Conservation (phyloP, 53 echinoderm and acorn worm species). For the Arbacia lixula region DNA sequence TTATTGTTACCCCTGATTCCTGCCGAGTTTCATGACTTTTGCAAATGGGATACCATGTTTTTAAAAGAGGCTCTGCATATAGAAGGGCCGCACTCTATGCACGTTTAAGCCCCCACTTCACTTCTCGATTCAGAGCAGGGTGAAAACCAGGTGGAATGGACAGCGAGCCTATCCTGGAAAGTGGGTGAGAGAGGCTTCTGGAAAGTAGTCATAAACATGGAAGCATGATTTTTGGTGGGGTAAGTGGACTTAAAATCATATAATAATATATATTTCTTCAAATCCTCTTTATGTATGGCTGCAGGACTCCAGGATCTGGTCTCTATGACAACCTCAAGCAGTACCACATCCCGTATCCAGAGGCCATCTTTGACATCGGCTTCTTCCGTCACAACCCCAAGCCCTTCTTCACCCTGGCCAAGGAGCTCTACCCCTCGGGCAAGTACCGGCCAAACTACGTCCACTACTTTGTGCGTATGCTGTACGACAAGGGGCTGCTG, state of each 20-base stretch:
- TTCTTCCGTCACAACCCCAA: conserved; percentile 84
- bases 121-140: too few relatives aligned
- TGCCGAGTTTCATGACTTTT: too few relatives aligned
- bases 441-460: conserved; percentile 96
- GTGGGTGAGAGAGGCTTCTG: too few relatives aligned
- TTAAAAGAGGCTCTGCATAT: too few relatives aligned
- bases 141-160: too few relatives aligned
- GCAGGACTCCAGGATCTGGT: conserved; percentile 91
- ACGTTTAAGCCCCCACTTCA: too few relatives aligned
- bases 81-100: too few relatives aligned
- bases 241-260: background rate
- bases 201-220: too few relatives aligned
- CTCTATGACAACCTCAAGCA: conserved; percentile 99
- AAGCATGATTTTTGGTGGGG: too few relatives aligned
- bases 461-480: conserved; percentile 94
- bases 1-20: too few relatives aligned
- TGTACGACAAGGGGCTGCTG: conserved; percentile 87
- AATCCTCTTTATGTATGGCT: background rate
- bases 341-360: conserved; percentile 87
- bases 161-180: too few relatives aligned
- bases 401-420: conserved; percentile 93
- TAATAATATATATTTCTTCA: background rate
- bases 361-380: conserved; percentile 91
- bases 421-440: conserved; percentile 87
- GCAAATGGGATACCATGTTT: too few relatives aligned